Base-by-base conservation (phyloP, 2,797 vertebrate species). In the Pangasius macronema region DNA sequence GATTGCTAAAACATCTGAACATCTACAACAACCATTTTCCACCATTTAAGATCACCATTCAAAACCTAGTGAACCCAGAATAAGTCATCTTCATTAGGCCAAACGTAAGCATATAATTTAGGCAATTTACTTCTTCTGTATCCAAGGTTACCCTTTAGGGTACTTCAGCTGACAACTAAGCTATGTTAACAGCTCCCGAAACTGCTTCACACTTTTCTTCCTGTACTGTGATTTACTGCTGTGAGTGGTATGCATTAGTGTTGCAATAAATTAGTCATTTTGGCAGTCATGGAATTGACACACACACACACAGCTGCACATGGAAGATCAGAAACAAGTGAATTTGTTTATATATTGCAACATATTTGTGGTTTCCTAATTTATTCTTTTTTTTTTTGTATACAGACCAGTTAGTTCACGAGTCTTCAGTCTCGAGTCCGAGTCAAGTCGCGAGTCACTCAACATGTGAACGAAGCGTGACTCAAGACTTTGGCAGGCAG, bases 181-280 rank as follows among this genome's bases (percentile, higher is more conserved):
- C 14, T 77, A 22, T 10, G 30, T 39, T 30, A 80, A 22, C 3
- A 57, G 53, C 77, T 81, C 24, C 42, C 0, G 5, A 22, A 36
- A 36, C 53, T 36, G 76, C 51, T 79, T 79, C 51, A 79, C 30
- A 57, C 30, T 57, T 57, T 79, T 57, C 51, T 79, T 57, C 30
- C 30, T 11, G 30, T 10, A 22, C 3, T 27, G 2, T 39, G 30
- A 79, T 61, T 39, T 13, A 13, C 53, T 59, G 33, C 30, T 59
- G 76, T 81, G 55, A 59, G 22, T 2, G 4, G n/a, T n/a, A 61
- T 42, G 24, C 39, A 46, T 63, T 61, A 82, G 24, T 82, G 57
- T 3, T 39, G 2, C 20, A 33, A 5, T 59, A 57, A 2, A 80
- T 39, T 36, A 36, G 13, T 20, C 16, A 36, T 55, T 53, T 13